Evolutionary conservation across 2,888 invertebrate genomes (phyloP), one percentile per base, ranked within the genome.

Genomic region (Drosophila ochracea): DNA sequence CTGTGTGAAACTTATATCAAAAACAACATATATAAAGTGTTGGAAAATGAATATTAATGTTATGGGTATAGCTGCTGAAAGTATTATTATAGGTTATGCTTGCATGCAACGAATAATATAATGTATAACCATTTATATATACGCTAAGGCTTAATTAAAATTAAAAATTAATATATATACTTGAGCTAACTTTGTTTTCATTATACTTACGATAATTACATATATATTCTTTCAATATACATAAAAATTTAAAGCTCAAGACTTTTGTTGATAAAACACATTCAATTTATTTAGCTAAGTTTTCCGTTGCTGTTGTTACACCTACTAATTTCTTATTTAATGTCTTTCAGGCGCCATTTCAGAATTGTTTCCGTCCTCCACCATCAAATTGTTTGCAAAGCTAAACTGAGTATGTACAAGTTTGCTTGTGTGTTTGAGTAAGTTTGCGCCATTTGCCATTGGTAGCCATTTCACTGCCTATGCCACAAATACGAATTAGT

Each of bases 341-440:
- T 60, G 61, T 73, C 64, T 55, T 81, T 47, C 43, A 47, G 39
- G 58, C 37, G 28, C 70, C 66, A 72, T 66, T 61, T 61, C 31
- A 25, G 53, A 54, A 75, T 61, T 71, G 60, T 65, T 82, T 65
- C 70, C 67, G 52, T 71, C 37, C 62, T 69, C 71, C 66, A 53
- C 68, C 60, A 78, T 71, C 63, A 79, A 83, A 86, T 71, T 76
- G 82, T 89, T 84, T 89, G 82, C 84, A 77, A 77, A 81, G 78
- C 75, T 84, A 75, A 78, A 61, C 64, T 41, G 62, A 41, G 58
- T 61, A 57, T 39, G 33, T 55, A 54, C 47, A 54, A 55, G 6
- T 55, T 11, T n/a, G 7, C n/a, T 25, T 35, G 54, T 65, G 58
- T 37, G 35, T 49, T 47, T 59, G 53, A 35, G 41, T 65, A 57